These are phyloP conservation scores for Eulacestoma nigropectus DNA, from an alignment of 2,113 vertebrate species.

Conservation along the genomic window DNA sequence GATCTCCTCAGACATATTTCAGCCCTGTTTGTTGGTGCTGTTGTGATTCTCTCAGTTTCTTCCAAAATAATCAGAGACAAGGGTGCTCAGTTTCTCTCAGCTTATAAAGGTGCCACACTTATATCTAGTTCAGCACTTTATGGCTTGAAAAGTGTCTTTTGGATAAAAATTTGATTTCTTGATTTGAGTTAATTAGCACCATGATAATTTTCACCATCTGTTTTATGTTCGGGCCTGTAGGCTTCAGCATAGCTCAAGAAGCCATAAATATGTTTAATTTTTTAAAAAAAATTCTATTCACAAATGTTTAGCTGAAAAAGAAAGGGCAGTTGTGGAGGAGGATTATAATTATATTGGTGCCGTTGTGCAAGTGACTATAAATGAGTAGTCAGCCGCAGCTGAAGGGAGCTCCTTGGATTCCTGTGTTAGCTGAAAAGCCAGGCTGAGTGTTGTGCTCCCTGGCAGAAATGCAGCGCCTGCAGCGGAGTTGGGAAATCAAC, in stretches of 20 bases:
- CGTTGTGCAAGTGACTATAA: background rate
- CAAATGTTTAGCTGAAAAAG: background rate
- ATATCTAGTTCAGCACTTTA: background rate
- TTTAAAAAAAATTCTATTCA: background rate
- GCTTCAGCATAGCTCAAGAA: background rate
- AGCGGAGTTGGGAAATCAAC: background rate
- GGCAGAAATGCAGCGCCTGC: background rate
- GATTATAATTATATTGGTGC: background rate
- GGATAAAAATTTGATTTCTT: background rate
- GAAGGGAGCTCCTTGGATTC: background rate
- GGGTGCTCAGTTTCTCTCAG: background rate
- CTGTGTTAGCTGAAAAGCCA: background rate
- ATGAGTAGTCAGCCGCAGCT: background rate
- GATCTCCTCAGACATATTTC: background rate
- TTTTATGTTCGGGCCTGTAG: background rate
- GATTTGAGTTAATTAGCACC: background rate
- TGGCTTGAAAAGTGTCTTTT: background rate
- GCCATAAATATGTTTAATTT: background rate
- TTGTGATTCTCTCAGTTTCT: background rate
- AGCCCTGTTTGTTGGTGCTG: background rate
- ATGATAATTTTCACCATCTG: background rate
- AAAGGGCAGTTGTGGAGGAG: background rate
- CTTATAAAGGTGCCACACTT: background rate
- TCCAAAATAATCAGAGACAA: background rate
- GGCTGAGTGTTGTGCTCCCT: background rate